Conservation (phyloP, 2,113 vertebrate species). For the Xenotilapia leptura region DNA sequence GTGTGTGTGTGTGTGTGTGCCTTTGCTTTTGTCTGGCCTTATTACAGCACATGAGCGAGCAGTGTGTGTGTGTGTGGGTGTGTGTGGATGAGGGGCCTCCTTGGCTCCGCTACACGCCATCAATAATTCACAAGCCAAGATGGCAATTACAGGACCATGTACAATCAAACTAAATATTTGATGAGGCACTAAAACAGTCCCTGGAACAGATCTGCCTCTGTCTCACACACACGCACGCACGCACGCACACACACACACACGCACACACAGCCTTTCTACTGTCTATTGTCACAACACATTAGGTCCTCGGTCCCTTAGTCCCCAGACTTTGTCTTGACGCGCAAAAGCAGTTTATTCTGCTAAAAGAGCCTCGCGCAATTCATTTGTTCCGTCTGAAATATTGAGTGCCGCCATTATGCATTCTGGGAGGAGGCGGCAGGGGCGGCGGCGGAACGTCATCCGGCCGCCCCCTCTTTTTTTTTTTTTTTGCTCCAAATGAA, state of each 20-base stretch:
- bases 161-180: slow-evolving; percentile 83
- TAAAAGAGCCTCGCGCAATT: slow-evolving; percentile 47
- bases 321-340: slow-evolving; percentile 48
- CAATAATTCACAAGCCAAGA: slow-evolving; percentile 78
- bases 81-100: slow-evolving; percentile 17
- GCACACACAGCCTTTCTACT: not conserved
- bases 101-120: slow-evolving; percentile 68
- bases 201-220: slow-evolving; percentile 66
- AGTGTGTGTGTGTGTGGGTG: not conserved
- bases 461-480: not conserved
- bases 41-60: not conserved
- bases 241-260: not conserved
- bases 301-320: slow-evolving; percentile 32
- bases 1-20: not conserved
- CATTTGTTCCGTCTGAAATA: slow-evolving; percentile 55
- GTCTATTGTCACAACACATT: slow-evolving; percentile 55
- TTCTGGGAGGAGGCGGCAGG: not conserved
- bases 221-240: slow-evolving; percentile 1
- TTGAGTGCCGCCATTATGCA: slow-evolving; percentile 16
- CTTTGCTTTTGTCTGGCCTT: not conserved
- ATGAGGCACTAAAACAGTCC: slow-evolving; percentile 79
- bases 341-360: slow-evolving; percentile 58
- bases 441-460: not conserved
- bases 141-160: slow-evolving; percentile 78
- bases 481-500: not conserved